Base-by-base conservation (phyloP, 2,888 invertebrate species). In the Drosophila yooni region DNA sequence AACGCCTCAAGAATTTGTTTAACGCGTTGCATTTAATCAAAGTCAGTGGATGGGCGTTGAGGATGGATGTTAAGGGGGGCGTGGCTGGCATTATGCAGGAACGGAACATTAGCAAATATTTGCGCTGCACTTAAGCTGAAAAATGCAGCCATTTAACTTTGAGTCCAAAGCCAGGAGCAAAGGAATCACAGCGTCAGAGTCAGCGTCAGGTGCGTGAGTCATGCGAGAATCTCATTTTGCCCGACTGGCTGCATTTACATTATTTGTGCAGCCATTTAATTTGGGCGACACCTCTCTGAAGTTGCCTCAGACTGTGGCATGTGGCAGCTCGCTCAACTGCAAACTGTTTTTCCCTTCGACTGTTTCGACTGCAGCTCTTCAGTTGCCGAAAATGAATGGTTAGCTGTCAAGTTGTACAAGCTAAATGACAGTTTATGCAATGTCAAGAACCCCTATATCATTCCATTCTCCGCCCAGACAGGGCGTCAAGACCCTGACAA, bases 31-130 rank as follows among this genome's bases (percentile, higher is more conserved):
- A 75, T 83, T 83, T 86, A 86, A 83, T 83, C 82, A 83, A 83
- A 70, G 87, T 83, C 82, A 83, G 54, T n/a, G 61, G 25, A n/a
- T 11, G 54, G 60, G 50, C 11, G 18, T 33, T 10, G 18, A 31
- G 3, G 36, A 11, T 36, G 34, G 27, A 18, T 51, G 27, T 1
- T 34, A 18, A 27, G 2, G 36, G 46, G 50, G 62, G 66, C 58
- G 76, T 64, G 77, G 34, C 36, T 50, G 62, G 58, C 70, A 82
- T 75, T 79, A 75, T 79, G 82, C 82, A 80, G 58, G 64, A 40
- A 73, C 56, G 77, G 72, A 87, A 83, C 85, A 86, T 91, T 87
- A 79, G 87, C 82, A 91, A 91, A 91, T 91, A 91, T 91, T 91
- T 88, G 86, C 76, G 74, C 77, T 88, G 82, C 86, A 85, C 88